Conservation (phyloP, 2,797 vertebrate species). For the Sebastes hopkinsi region DNA sequence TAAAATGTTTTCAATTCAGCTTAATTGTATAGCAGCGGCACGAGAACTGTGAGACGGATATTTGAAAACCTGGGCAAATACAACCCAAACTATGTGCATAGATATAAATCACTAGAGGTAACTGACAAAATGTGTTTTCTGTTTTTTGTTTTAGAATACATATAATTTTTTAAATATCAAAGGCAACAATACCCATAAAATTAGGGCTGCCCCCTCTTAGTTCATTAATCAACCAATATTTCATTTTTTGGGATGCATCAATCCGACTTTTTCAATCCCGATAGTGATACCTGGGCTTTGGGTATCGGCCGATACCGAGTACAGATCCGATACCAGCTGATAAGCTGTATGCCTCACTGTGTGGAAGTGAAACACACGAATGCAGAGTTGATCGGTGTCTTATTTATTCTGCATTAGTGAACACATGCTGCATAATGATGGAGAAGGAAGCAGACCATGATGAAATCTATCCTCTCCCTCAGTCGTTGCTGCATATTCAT, state of each 20-base stretch:
- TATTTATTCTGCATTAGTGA: conserved; percentile 38
- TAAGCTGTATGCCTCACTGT: no score
- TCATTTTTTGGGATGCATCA: fast-evolving
- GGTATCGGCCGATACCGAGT: no score
- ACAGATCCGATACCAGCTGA: fast-evolving
- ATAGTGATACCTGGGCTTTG: no score
- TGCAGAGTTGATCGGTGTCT: conserved; percentile 32
- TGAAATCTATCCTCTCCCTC: conserved; percentile 22
- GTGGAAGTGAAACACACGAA: not conserved
- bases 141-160: not conserved
- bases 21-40: not conserved
- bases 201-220: no score
- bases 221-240: no score
- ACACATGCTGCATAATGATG: conserved; percentile 17
- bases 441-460: conserved; percentile 16
- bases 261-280: no score
- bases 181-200: not conserved
- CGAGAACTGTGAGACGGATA: not conserved
- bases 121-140: no score
- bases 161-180: not conserved
- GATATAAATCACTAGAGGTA: not conserved
- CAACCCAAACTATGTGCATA: not conserved
- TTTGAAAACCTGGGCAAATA: not conserved
- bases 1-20: not conserved
- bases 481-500: conserved; percentile 20